Percentiles rank a stretch among this genome's conserved stretches.
Conservation (phyloP, 2,797 vertebrate species). For the Toxotes lorentzi region DNA sequence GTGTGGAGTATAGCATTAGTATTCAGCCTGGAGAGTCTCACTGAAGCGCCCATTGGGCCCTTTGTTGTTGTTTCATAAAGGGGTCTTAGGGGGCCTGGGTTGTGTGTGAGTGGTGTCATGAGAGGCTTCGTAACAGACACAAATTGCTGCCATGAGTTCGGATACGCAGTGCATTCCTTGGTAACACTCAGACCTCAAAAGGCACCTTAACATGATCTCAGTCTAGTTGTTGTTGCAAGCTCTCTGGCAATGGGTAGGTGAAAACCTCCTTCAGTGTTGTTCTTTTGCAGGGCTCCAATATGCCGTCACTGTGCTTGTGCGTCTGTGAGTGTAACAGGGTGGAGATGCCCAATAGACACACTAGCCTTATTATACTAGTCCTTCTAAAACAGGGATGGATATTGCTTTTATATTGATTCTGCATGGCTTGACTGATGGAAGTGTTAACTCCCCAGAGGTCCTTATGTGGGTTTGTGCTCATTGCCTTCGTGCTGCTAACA, state of each 20-base stretch:
- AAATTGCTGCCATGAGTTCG: conserved; percentile 70
- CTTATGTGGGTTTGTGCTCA: not conserved
- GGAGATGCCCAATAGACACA: conserved; percentile 25
- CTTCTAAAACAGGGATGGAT: not conserved
- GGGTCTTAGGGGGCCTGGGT: conserved; percentile 55
- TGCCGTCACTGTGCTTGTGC: not conserved
- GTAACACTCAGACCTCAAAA: conserved; percentile 43
- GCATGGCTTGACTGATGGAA: not conserved
- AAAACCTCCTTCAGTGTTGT: conserved; percentile 29
- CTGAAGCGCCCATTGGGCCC: conserved; percentile 55
- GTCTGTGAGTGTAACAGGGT: conserved; percentile 16
- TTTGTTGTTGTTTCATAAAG: conserved; percentile 75
- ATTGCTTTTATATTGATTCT: not conserved
- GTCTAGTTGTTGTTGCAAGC: conserved; percentile 71
- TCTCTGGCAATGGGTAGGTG: conserved; percentile 74
- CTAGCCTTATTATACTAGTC: not conserved
- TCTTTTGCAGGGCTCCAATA: conserved; percentile 10
- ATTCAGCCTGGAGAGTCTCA: conserved; percentile 73
- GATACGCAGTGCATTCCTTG: conserved; percentile 63
- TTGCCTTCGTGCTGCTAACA: conserved; percentile 6
- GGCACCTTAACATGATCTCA: conserved; percentile 66
- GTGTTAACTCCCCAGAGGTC: not conserved
- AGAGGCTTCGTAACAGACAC: conserved; percentile 62
- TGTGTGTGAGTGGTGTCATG: conserved; percentile 51
- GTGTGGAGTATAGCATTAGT: conserved; percentile 70